Evolutionary conservation across 2,113 vertebrate species (phyloP), one percentile per base, ranked within the genome.

Genomic region (Ia io): DNA sequence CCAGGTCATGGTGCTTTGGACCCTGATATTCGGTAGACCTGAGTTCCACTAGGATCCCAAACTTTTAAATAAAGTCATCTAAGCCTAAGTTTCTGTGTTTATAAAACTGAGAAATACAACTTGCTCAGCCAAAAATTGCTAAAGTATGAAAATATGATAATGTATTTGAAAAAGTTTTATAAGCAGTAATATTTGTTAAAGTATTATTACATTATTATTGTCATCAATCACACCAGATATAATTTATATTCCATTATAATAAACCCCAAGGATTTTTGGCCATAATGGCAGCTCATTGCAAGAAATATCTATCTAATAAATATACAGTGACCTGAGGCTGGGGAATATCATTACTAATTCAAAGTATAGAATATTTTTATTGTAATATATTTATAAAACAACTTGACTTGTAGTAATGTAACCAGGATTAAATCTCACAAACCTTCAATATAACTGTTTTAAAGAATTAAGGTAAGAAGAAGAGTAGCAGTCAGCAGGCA

Each of bases 71-170:
- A 92, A 93, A 70, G 59, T 76, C 28, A 84, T 51, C 10, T 74
- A 90, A 61, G 22, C 11, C 59, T 94, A 20, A 35, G 9, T 87
- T 94, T 87, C 56, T 84, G 4, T 69, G 32, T 70, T 84, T 88
- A 76, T 51, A 80, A 90, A 93, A 73, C 28, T 73, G 14, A 65
- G 23, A 90, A 93, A 67, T 70, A 79, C 18, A 95, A 28, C 65
- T 76, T 76, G 2, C 32, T 63, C 77, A 9, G 63, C 23, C 6
- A 28, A 94, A 30, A 20, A 86, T 30, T 79, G 4, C 78, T 92
- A 73, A 97, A 87, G 56, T 87, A 53, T 90, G 42, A 90, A 89
- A 97, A 95, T 92, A 91, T 51, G 28, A 53, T 83, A 92, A 92
- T 35, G 9, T 23, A 83, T 56, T 30, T 90, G 85, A 78, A 94